Base-by-base conservation (phyloP, 2,888 invertebrate genomes). In the Microplitis deprimator region DNA sequence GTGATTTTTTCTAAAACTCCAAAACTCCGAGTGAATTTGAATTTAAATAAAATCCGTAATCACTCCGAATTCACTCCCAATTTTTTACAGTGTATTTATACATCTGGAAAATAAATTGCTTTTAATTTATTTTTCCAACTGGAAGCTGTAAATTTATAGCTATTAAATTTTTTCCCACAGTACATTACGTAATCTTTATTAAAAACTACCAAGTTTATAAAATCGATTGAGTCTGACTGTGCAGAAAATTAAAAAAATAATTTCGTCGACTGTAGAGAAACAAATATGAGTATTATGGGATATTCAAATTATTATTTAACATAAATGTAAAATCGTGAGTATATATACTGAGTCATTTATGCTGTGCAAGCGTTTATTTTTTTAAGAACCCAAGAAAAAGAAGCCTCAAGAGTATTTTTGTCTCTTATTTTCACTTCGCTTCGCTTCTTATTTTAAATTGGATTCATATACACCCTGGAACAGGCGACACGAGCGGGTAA, bases 371-470 rank as follows among this genome's bases (percentile, higher is more conserved):
- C 83, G 73, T 83, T 84, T 84, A 78, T 77, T 79, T 81, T 81
- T 81, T 75, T 75, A 76, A 75, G 76, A 71, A 76, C 65, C 74
- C 41, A 41, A 68, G 68, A 69, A 59, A 68, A 73, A 72, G 75
- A 73, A 62, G 16, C 65, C 50, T 50, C 13, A 13, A 50, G 13
- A 50, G 50, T 50, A 50, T 50, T 5, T 50, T 8, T 20, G 74
- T 82, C 79, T 77, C 80, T 79, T 80, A 79, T 81, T 79, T 79
- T 81, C 78, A 67, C 79, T 79, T 80, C 69, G 79, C 79, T 78
- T 60, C 68, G 38, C 75, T 80, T 80, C 83, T 84, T 82, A 82
- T 82, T 82, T 83, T 82, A 83, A 85, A 84, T 85, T 84, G 83
- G 83, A 84, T 84, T 83, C 83, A 84, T 84, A 83, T 82, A 82